Conservation (phyloP, 2,113 vertebrate species). For the Serinus canaria region DNA sequence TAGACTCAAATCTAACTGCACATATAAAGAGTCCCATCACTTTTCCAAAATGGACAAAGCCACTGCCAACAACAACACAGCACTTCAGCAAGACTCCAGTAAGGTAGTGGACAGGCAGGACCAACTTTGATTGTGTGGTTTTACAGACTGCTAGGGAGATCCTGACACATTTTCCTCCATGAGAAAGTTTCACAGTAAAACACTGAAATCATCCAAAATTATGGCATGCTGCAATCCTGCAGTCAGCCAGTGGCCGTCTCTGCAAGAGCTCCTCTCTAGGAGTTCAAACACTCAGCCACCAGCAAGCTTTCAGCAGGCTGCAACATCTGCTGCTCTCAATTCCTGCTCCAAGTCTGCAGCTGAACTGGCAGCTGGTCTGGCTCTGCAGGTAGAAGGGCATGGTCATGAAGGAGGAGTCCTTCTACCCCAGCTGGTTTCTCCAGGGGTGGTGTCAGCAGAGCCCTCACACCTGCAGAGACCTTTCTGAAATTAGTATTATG, state of each 20-base stretch:
- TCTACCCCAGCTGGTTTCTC: background rate
- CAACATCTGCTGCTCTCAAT: constrained; percentile 36
- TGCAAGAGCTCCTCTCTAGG: background rate
- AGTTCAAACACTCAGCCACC: constrained; percentile 1
- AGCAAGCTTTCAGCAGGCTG: background rate
- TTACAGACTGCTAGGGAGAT: background rate
- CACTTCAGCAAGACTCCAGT: background rate
- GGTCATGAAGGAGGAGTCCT: background rate
- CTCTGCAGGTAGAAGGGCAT: background rate
- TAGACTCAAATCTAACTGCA: background rate
- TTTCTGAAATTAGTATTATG: background rate
- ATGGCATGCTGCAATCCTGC: background rate
- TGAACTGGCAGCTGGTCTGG: constrained; percentile 24
- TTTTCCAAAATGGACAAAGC: background rate
- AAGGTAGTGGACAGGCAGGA: background rate
- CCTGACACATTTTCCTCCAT: background rate
- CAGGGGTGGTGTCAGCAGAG: background rate
- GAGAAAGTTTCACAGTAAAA: background rate
- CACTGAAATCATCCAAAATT: background rate
- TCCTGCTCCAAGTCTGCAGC: constrained; percentile 19
- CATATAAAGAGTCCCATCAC: background rate
- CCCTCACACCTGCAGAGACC: background rate
- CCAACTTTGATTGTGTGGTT: background rate
- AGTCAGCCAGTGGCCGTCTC: background rate
- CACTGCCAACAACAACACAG: background rate